Conservation (phyloP, 2,888 invertebrate species). For the Micoletzkya japonica region DNA sequence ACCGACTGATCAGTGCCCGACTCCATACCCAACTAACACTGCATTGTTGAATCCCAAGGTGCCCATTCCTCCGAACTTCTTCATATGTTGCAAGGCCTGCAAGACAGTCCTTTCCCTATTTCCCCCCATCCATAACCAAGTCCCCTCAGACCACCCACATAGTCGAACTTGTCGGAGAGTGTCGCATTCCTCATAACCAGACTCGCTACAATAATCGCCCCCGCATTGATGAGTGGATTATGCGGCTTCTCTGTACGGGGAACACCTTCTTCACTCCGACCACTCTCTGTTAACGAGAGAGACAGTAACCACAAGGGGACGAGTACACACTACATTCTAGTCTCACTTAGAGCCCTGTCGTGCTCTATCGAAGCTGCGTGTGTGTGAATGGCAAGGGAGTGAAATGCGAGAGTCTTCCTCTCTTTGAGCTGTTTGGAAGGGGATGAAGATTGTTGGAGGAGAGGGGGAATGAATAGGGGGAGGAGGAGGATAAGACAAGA, state of each 20-base stretch:
- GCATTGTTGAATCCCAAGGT: constrained; percentile 88
- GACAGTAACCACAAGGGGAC: too few relatives aligned
- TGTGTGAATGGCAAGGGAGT: too few relatives aligned
- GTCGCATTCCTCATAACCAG: constrained; percentile 68
- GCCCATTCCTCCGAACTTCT: constrained; percentile 76
- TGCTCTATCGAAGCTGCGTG: too few relatives aligned
- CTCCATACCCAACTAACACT: constrained; percentile 62
- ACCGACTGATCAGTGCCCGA: background rate
- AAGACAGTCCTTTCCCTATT: constrained; percentile 3
- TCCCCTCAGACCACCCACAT: constrained; percentile 40
- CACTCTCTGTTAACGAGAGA: background rate
- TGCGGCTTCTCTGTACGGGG: constrained; percentile 85
- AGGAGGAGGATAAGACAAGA: background rate
- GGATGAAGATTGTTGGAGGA: background rate
- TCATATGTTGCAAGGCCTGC: constrained; percentile 46
- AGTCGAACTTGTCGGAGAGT: constrained; percentile 67
- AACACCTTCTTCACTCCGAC: background rate
- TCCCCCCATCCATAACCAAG: background rate
- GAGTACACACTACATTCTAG: too few relatives aligned
- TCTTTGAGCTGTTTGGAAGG: too few relatives aligned
- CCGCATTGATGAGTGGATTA: constrained; percentile 98
- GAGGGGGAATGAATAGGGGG: background rate
- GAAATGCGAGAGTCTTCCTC: too few relatives aligned
- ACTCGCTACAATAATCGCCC: constrained; percentile 88
- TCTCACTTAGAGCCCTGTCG: too few relatives aligned